Evolutionary conservation across 2,888 invertebrate genomes (phyloP), one percentile per base, ranked within the genome.

Genomic region (Antheraea assamensis): DNA sequence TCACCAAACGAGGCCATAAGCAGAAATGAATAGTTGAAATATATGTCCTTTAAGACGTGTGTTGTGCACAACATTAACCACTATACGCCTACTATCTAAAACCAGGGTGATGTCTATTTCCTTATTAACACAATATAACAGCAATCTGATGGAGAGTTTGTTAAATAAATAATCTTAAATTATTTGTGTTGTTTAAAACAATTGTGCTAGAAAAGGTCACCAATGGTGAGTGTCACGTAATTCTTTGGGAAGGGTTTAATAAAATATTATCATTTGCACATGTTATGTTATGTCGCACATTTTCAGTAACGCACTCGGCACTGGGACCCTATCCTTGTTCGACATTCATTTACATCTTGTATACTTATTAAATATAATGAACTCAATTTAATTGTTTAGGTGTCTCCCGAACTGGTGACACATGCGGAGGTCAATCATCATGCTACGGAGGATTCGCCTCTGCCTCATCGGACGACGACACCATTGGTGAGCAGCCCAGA

Each of bases 401-500:
- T 76, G 88, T 92, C 87, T 82, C 90, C 91, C 85, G 94, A 94
- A 84, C 85, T 95, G 83, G 95, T 95, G 95, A 95, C 94, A 80
- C 95, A 89, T 93, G 95, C 94, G 85, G 95, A 95, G 92, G 95
- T 95, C 95, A 95, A 95, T 90, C 95, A 95, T 95, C 93, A 92
- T 92, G 94, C 90, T 93, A 92, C 85, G 93, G 94, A 90, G 95
- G 95, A 92, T 93, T 95, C 93, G 91, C 95, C 93, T 95, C 95
- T 91, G 95, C 95, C 92, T 95, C 95, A 90, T 95, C 95, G 88
- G 95, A 95, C 88, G 95, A 95, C 87, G 95, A 95, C 91, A 93
- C 95, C 91, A 88, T 95, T 89, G 95, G 95, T 95, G 71, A 85
- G 91, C 83, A 49, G 1, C 17, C 3, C 4, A 17, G 27, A 64